Evolutionary conservation across 2,888 invertebrate genomes (phyloP).

Genomic region (Plebejus melissa): DNA sequence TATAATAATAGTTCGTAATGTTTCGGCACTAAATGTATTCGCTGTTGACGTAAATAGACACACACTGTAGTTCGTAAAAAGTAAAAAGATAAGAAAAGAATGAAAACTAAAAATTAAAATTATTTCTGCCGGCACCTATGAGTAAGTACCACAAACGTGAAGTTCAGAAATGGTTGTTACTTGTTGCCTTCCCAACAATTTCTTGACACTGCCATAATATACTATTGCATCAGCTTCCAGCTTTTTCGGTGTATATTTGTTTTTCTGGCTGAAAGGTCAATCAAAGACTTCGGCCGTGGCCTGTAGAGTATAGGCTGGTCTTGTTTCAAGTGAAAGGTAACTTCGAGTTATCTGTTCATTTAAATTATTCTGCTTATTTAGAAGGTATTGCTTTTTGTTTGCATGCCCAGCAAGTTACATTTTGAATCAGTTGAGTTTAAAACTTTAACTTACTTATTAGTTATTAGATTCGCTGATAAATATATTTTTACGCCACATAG

Average conservation of each 20-base stretch:
- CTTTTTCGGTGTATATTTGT: not conserved
- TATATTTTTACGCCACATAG: not conserved
- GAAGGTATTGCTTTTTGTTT: not conserved
- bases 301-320: not conserved
- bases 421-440: too few relatives aligned
- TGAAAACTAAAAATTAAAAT: too few relatives aligned
- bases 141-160: too few relatives aligned
- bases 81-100: too few relatives aligned
- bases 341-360: not conserved
- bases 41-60: too few relatives aligned
- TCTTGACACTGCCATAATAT: not conserved
- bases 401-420: not conserved
- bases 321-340: conserved; percentile 24
- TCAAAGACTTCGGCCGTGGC: conserved; percentile 5
- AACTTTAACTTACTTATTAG: not conserved
- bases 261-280: conserved; percentile 10
- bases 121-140: too few relatives aligned
- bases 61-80: too few relatives aligned
- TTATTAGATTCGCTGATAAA: not conserved
- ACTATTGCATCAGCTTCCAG: conserved; percentile 10
- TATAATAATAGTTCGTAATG: too few relatives aligned
- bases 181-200: not conserved
- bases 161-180: not conserved
- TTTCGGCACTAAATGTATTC: too few relatives aligned
- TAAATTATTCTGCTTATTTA: not conserved